Evolutionary conservation across 2,888 invertebrate species (phyloP), one percentile per base, ranked within the genome.

Genomic region (Laspeyria flexula): DNA sequence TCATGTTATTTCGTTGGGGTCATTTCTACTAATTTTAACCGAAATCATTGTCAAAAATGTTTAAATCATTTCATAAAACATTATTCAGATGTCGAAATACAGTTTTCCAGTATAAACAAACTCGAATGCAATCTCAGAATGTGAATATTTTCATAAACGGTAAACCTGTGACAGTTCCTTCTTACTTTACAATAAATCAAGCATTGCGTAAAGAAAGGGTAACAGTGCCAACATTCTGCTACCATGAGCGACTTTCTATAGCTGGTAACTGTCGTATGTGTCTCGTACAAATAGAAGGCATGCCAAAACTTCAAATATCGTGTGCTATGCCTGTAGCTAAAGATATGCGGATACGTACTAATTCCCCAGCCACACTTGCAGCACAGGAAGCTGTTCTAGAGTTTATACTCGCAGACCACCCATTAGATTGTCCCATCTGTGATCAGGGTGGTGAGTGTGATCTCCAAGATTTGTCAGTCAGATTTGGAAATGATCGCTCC

Each of bases 231-330:
- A 93, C 99, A 39, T 99, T 99, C 84, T 99, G 99, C 85, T 99
- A 99, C 83, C 99, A 99, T 87, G 99, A 99, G 75, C 94, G 99
- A 30, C 93, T 99, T 35, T 98, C 99, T 6, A 96, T 99, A 41
- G 99, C 99, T 61, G 99, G 99, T 16, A 99, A 99, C 90, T 99
- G 99, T 77, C 95, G 99, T 58, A 99, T 99, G 99, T 99, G 99
- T 85, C 93, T 99, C 21, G 98, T 99, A 0, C 97, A 99, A 85
- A 96, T 99, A 18, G 99, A 99, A 85, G 99, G 98, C 73, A 96
- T 96, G 71, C 95, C 96, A 21, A 98, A 99, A 94, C 99, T 98
- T 0, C 97, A 99, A 33, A 98, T 99, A n/a, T 98, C 99, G 0
- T 99, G 99, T 88, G 98, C 99, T 1, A 97, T 99, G 96, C 98